phyloP scores from a whole-genome alignment of 2,888 invertebrate genomes.

The Coelogynopora nodosa region DNA sequence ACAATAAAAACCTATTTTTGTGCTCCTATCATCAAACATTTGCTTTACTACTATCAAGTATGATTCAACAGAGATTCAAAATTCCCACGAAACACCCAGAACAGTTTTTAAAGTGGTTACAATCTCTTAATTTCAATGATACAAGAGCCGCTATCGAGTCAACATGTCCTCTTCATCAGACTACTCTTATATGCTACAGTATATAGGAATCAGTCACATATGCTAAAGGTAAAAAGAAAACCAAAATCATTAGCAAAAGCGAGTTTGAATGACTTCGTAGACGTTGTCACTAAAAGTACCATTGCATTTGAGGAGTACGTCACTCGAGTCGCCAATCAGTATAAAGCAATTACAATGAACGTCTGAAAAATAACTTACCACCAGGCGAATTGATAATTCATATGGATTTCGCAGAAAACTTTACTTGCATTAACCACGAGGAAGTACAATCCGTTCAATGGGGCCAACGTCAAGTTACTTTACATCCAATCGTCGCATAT shows the following conservation, averaged over 20 bases:
- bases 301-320: neutral
- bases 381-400: too few relatives aligned
- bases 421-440: neutral
- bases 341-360: neutral
- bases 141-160: neutral
- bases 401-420: conserved; percentile 23
- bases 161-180: neutral
- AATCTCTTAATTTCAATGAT: neutral
- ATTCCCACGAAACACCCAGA: conserved; percentile 16
- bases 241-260: neutral
- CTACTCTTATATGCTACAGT: neutral
- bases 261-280: neutral
- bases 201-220: neutral
- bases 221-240: conserved; percentile 3
- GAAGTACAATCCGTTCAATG: conserved; percentile 23
- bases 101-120: neutral
- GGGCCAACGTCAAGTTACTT: conserved; percentile 29
- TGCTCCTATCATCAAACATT: conserved; percentile 12
- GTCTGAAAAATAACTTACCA: too few relatives aligned
- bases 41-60: neutral
- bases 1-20: neutral
- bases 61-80: neutral
- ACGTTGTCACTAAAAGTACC: neutral
- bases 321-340: neutral
- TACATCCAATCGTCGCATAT: conserved; percentile 38